Conservation (phyloP, 2,113 vertebrate genomes). For the Dipodomys stephensi region DNA sequence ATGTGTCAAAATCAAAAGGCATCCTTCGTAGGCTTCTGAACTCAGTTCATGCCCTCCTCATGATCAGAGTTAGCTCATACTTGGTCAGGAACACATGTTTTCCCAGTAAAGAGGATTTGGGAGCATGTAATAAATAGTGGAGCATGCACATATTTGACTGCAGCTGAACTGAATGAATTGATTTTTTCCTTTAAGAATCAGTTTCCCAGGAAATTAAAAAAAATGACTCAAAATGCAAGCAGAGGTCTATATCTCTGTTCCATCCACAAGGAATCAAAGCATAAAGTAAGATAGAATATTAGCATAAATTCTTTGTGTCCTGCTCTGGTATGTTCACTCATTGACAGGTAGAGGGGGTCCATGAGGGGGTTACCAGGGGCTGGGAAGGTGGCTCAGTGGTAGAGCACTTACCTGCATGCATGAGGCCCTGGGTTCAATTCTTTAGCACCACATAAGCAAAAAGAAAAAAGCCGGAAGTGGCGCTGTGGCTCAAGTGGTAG, state of each 20-base stretch:
- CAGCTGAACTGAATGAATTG: neutral
- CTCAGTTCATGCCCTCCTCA: fast-evolving
- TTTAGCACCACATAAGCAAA: no score
- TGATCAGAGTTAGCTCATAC: neutral
- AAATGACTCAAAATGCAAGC: conserved; percentile 12
- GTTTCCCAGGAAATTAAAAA: conserved; percentile 51
- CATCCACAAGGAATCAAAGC: neutral
- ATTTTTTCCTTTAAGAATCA: conserved; percentile 20
- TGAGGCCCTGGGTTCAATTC: no score
- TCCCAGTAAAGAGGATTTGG: conserved; percentile 49
- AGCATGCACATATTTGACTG: neutral
- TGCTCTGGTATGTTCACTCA: neutral
- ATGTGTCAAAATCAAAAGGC: neutral
- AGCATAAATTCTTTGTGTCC: no score
- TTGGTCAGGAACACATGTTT: neutral
- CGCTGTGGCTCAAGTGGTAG: no score
- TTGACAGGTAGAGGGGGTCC: neutral
- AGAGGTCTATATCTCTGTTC: neutral
- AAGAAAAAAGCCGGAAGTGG: no score
- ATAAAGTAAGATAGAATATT: neutral
- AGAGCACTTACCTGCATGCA: no score
- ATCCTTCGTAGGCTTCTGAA: neutral
- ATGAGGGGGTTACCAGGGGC: neutral
- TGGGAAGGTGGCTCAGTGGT: no score
- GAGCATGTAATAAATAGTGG: neutral